Conservation (phyloP, 1,140 invertebrate genomes). For the Eulimnadia texana region DNA sequence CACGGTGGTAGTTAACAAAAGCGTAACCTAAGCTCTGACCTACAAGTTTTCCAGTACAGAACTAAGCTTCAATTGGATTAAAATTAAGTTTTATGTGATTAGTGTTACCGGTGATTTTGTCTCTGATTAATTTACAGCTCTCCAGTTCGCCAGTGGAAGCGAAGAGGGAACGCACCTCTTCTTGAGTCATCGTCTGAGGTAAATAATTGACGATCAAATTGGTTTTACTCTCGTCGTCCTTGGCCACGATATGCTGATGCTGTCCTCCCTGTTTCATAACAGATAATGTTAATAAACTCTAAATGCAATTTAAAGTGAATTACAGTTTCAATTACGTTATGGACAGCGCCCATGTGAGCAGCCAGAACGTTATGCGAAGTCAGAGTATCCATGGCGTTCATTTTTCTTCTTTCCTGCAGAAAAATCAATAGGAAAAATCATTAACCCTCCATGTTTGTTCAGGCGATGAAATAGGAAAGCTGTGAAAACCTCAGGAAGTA, state of each 20-base stretch:
- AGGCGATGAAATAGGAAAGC: too few species aligned
- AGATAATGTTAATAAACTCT: too few species aligned
- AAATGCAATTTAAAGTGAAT: too few species aligned
- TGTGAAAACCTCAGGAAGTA: too few species aligned
- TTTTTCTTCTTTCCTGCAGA: too few species aligned
- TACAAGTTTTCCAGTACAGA: too few species aligned
- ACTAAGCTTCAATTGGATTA: constrained; percentile 3
- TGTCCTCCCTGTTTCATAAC: neutral
- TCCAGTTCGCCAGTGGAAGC: constrained; percentile 97
- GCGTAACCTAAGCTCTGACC: constrained; percentile 98
- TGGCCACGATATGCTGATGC: constrained; percentile 11
- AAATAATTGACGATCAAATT: constrained; percentile 99
- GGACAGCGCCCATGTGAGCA: neutral
- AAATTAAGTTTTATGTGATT: neutral
- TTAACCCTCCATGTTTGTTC: too few species aligned
- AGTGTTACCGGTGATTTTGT: constrained; percentile 84
- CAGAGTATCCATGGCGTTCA: neutral
- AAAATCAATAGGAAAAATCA: too few species aligned
- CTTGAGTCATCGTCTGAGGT: constrained; percentile 98
- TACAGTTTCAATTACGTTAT: neutral
- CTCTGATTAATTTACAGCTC: constrained; percentile 95
- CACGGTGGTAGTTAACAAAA: constrained; percentile 94
- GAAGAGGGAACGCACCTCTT: constrained; percentile 94
- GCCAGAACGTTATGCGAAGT: neutral
- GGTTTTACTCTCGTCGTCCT: constrained; percentile 75